A percentile compares a stretch with the other conserved stretches of the same genome.
Conservation (phyloP, 2,113 vertebrate genomes). For the Lampris incognitus region DNA sequence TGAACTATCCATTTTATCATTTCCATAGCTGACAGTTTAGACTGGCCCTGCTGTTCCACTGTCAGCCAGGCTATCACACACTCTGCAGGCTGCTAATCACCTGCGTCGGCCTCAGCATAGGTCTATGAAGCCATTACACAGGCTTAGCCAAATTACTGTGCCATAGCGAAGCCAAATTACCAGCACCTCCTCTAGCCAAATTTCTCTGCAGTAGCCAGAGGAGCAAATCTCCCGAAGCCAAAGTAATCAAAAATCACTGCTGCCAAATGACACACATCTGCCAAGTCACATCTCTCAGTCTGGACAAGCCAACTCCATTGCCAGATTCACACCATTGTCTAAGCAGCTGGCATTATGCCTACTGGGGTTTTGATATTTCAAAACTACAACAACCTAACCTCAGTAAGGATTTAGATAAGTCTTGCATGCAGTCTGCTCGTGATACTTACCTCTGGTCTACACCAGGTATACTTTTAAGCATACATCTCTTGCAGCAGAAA, state of each 20-base stretch:
- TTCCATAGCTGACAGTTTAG: slow-evolving; percentile 23
- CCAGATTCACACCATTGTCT: not conserved
- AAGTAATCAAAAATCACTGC: slow-evolving; percentile 26
- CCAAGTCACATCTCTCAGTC: slow-evolving; percentile 29
- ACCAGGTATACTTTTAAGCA: too few species aligned
- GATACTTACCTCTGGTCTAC: too few species aligned
- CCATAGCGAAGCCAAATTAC: slow-evolving; percentile 28
- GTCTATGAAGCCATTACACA: slow-evolving; percentile 10
- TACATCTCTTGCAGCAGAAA: too few species aligned
- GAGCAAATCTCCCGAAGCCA: slow-evolving; percentile 11
- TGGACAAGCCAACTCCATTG: not conserved
- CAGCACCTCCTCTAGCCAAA: slow-evolving; percentile 26
- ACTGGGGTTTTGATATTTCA: not conserved
- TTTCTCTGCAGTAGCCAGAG: slow-evolving; percentile 11
- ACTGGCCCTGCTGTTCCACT: slow-evolving; percentile 47
- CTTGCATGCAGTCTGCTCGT: too few species aligned
- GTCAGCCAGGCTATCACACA: slow-evolving; percentile 43
- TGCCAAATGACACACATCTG: slow-evolving; percentile 42
- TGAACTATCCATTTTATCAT: slow-evolving; percentile 24
- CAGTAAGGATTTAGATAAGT: too few species aligned
- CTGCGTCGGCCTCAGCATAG: slow-evolving; percentile 29
- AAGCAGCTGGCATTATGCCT: not conserved
- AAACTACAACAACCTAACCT: not conserved
- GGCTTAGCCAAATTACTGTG: slow-evolving; percentile 36
- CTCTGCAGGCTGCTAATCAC: slow-evolving; percentile 66